Conservation (phyloP, 2,797 vertebrate genomes). For the Sebastes kiyomatsui region DNA sequence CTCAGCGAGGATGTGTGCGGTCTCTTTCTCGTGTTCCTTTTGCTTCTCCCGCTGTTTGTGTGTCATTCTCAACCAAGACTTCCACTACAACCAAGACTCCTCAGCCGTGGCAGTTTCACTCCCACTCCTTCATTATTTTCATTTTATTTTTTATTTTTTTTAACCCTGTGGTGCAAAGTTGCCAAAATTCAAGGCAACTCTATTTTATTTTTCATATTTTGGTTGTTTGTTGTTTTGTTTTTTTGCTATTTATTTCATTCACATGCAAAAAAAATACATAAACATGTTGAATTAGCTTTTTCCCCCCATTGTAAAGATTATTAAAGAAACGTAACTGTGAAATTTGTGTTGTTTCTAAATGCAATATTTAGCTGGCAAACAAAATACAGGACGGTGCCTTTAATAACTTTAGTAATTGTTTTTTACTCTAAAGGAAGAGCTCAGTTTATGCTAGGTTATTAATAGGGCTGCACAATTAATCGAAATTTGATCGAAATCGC, state of each 20-base stretch:
- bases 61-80: conserved; percentile 25
- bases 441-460: background rate
- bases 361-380: conserved; percentile 44
- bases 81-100: conserved; percentile 54
- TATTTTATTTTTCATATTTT: conserved; percentile 58
- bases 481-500: background rate
- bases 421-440: background rate
- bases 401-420: background rate
- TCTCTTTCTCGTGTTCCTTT: conserved; percentile 27
- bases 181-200: conserved; percentile 44
- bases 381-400: conserved; percentile 1
- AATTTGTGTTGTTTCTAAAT: conserved; percentile 82
- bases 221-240: conserved; percentile 58
- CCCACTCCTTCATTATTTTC: background rate
- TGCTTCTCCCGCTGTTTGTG: background rate
- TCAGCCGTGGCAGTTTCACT: conserved; percentile 39
- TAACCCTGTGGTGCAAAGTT: conserved; percentile 49
- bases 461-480: background rate
- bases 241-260: conserved; percentile 80
- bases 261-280: conserved; percentile 64
- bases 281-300: conserved; percentile 77
- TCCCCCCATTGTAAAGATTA: conserved; percentile 75
- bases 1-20: conserved; percentile 36
- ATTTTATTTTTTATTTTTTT: background rate
- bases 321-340: conserved; percentile 83